Evolutionary conservation across 1,140 invertebrate species (phyloP), one percentile per base, ranked within the genome.

Genomic region (Lordiphosa stackelbergi): DNA sequence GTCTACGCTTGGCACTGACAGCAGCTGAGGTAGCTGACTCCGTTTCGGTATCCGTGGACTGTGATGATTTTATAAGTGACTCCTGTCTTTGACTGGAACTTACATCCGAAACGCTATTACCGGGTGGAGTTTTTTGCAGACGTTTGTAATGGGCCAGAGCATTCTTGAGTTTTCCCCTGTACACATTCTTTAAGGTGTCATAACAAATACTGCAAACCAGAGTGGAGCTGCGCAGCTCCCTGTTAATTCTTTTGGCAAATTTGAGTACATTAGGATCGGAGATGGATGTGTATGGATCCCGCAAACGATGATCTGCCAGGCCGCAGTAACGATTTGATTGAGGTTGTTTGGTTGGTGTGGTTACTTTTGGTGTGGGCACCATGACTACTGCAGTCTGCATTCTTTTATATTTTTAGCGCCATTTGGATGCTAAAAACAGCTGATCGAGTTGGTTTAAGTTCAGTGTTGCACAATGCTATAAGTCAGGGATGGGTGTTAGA

Each of bases 1-100:
- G 12, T 2, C 24, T 11, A 5, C 43, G 43, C 5, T 31, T 45
- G 4, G 28, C 28, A 31, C 2, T 31, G 28, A 16, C 10, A n/a
- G 38, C 3, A 12, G 9, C 40, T 16, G 13, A 10, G 13, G 5
- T 4, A 13, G 5, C 16, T 9, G 12, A 3, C 4, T 41, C 12
- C 7, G 42, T 7, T 45, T 12, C 7, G 2, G 24, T 0, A 22
- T 22, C 5, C 9, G 43, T 3, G 24, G 51, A 31, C 11, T 46
- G 42, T 0, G 58, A 54, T 2, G 43, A 22, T 5, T 11, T 24
- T 8, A 28, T 12, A n/a, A 13, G 9, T 4, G 55, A 51, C 0
- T 11, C 49, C 7, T 13, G 4, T 0, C 22, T 51, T 31, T 77
- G 71, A 34, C 54, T 83, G n/a, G 42, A 42, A 12, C 65, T 72